Conservation (phyloP, 2,888 invertebrate species). For the Omphaloscelis lunosa region DNA sequence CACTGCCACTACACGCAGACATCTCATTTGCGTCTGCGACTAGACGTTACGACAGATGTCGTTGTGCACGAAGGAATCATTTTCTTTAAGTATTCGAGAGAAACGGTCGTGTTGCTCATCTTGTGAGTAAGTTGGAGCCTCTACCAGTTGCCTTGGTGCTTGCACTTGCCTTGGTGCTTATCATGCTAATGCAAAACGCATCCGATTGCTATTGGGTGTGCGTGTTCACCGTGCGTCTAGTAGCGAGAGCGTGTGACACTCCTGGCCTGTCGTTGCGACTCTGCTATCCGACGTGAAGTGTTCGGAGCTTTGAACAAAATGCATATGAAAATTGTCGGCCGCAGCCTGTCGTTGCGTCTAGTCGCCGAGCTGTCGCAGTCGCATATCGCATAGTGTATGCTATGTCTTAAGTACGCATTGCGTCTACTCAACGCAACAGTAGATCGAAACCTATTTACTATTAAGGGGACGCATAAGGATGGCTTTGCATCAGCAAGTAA, state of each 20-base stretch:
- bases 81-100: not conserved
- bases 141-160: not conserved
- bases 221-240: not conserved
- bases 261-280: not conserved
- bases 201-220: not conserved
- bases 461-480: conserved; percentile 54
- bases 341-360: not conserved
- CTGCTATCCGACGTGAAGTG: not conserved
- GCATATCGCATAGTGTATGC: not conserved
- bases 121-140: not conserved
- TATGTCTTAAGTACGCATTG: conserved; percentile 46
- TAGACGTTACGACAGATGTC: not conserved
- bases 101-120: not conserved
- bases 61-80: not conserved
- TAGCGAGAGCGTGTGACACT: not conserved
- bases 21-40: not conserved
- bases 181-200: not conserved
- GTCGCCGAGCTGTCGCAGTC: not conserved
- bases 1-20: not conserved
- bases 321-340: not conserved
- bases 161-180: not conserved
- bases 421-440: conserved; percentile 33
- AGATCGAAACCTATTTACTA: conserved; percentile 57
- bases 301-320: not conserved
- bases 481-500: conserved; percentile 64